Evolutionary conservation across 1,140 invertebrate species (phyloP), one percentile per base, ranked within the genome.

Genomic region (Oreohelix idahoensis): DNA sequence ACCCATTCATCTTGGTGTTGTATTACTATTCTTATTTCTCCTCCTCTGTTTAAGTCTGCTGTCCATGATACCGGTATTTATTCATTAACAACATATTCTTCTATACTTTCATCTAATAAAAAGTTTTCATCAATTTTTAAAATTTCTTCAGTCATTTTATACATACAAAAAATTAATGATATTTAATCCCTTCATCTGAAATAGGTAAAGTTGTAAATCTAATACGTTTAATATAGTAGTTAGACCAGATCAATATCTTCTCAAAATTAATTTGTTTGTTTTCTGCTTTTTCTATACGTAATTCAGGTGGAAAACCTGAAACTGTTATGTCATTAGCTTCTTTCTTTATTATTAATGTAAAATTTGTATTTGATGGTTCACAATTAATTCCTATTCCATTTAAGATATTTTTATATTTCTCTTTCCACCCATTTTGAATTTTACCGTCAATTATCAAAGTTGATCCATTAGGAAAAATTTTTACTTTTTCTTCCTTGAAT

Each of bases 21-120:
- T 2, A 66, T 66, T 0, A 66, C 29, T 32, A 66, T 66, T 66
- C 63, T 66, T 29, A 66, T 66, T 66, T 66, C 63, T 32, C 63
- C 63, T 66, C 63, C 63, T 29, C 20, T 66, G 32, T 66, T 66
- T 4, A 66, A 32, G 32, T 66, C 29, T 32, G 63, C 32, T 32
- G 63, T 66, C 0, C 63, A 17, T 66, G 63, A 66, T 66, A 66
- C 17, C 8, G 29, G 63, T 15, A 1, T 32, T 32, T 66, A 32
- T 32, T 66, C 63, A 66, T 66, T 29, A 32, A 66, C 63, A 32
- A 32, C 63, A 66, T 66, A 32, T 66, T 66, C n/a, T 66, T 66
- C 63, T 66, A 66, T 66, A 23, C 63, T 66, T 66, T 66, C 63
- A 66, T 66, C 63, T 8, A 66, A 8, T 66, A 35, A 32, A 8